Conservation (phyloP, 2,888 invertebrate species). For the Phytoseiulus persimilis region DNA sequence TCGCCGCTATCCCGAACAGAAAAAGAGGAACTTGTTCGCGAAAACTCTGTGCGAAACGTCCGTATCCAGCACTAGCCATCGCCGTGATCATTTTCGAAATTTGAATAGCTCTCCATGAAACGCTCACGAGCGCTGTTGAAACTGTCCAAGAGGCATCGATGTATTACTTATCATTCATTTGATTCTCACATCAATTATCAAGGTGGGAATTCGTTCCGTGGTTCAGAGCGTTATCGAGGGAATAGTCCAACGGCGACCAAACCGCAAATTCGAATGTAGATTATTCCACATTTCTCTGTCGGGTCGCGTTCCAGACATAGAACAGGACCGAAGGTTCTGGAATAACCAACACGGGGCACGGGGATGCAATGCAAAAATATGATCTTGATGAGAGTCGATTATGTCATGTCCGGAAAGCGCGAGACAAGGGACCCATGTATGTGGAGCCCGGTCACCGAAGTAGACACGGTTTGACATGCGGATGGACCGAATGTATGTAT, state of each 20-base stretch:
- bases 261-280: neutral
- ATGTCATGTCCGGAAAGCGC: conserved; percentile 13
- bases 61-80: neutral
- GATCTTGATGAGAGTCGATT: neutral
- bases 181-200: neutral
- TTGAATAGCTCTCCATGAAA: neutral
- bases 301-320: too few relatives aligned
- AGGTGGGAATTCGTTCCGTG: neutral
- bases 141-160: neutral
- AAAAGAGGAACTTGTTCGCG: neutral
- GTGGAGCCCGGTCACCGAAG: neutral
- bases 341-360: neutral
- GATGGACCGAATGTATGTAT: conserved; percentile 21
- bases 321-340: neutral
- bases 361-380: neutral
- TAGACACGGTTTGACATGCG: neutral
- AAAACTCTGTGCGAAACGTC: neutral
- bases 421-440: neutral
- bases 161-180: neutral
- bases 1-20: too few relatives aligned
- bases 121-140: neutral
- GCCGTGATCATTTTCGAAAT: neutral
- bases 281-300: neutral
- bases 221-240: neutral
- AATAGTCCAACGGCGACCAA: neutral